phyloP scores from a whole-genome alignment of 2,113 vertebrate species.

The Dromiciops gliroides region DNA sequence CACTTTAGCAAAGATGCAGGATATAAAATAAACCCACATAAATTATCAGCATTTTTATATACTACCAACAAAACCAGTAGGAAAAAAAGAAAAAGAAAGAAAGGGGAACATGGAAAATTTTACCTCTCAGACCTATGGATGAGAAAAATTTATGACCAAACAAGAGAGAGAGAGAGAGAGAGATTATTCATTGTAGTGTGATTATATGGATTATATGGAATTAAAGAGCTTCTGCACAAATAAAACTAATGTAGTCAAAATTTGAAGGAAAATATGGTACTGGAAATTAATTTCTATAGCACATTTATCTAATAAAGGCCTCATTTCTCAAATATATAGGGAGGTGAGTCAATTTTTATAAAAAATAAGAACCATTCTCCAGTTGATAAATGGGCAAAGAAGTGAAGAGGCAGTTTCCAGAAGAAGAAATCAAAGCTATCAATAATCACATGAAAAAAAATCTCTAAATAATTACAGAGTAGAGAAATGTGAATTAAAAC shows the following conservation, averaged over 20 bases:
- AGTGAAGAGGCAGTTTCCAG: background rate
- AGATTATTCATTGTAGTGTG: background rate
- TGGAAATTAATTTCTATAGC: background rate
- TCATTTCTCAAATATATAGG: background rate
- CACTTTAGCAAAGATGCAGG: background rate
- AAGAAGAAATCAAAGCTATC: background rate
- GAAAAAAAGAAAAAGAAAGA: background rate
- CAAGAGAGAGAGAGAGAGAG: background rate
- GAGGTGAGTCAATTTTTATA: background rate
- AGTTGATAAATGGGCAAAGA: background rate
- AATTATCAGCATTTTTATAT: background rate
- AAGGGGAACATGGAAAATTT: background rate
- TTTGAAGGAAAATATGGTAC: background rate
- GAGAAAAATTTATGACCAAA: background rate
- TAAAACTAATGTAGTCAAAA: background rate
- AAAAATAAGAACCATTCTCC: background rate
- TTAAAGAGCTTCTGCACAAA: background rate
- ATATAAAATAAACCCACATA: background rate
- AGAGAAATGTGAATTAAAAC: background rate
- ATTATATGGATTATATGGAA: background rate
- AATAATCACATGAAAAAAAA: background rate
- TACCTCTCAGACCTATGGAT: background rate
- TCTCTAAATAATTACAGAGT: background rate
- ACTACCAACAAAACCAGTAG: background rate
- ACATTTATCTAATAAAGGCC: background rate